phyloP scores from a whole-genome alignment of 2,888 invertebrate species.

The Xanthorhoe designata region DNA sequence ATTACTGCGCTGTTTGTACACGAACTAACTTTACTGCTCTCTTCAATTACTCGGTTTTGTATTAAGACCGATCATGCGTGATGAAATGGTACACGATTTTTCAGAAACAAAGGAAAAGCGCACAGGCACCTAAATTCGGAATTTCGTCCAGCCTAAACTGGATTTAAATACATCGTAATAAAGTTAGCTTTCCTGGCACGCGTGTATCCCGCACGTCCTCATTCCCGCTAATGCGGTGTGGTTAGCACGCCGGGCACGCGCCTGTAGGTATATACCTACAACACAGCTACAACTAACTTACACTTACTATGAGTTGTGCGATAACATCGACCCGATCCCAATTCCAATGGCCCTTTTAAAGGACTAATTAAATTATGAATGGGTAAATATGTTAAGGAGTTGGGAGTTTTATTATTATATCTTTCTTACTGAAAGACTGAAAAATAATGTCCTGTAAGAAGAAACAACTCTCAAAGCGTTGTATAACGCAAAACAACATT shows the following conservation, averaged over 20 bases:
- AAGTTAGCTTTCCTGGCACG: not conserved
- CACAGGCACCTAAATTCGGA: not conserved
- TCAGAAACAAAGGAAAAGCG: not conserved
- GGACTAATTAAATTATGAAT: conserved; percentile 1
- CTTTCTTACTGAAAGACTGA: not conserved
- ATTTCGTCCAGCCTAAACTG: not conserved
- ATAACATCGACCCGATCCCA: conserved; percentile 5
- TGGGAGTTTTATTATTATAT: not conserved
- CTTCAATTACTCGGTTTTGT: not conserved
- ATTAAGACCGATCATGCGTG: not conserved
- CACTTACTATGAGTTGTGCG: conserved; percentile 6
- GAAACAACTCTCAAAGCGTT: no score
- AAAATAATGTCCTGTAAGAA: not conserved
- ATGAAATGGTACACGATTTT: not conserved
- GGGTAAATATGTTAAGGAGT: not conserved
- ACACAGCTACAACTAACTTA: conserved; percentile 12
- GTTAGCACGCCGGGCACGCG: not conserved
- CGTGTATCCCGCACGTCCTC: not conserved
- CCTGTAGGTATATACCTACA: not conserved
- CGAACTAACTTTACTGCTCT: not conserved
- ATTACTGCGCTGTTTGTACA: not conserved
- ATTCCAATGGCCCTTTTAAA: not conserved
- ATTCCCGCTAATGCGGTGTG: not conserved
- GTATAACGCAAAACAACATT: not conserved
- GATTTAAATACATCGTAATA: not conserved